Evolutionary conservation across 2,113 vertebrate species (phyloP).

Genomic region (Oriolus oriolus): DNA sequence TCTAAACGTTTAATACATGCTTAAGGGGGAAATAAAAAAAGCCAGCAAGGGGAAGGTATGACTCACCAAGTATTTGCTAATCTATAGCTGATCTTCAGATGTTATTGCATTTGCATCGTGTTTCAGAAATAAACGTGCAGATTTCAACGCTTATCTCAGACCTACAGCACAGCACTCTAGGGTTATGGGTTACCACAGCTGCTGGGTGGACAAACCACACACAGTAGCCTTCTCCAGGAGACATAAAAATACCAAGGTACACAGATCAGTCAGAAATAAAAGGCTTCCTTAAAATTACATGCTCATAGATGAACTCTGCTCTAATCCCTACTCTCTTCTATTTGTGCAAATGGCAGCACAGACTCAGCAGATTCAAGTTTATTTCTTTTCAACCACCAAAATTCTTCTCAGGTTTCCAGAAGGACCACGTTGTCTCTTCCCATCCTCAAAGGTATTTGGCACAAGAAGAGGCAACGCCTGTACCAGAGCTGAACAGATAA

Average conservation of each 20-base stretch:
- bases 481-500: conserved; percentile 10
- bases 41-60: conserved; percentile 21
- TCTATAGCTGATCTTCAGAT: conserved; percentile 31
- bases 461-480: conserved; percentile 8
- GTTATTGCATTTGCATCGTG: background rate
- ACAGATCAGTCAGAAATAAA: background rate
- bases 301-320: background rate
- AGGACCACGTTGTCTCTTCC: background rate
- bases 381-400: background rate
- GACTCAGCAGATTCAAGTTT: background rate
- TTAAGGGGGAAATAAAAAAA: background rate
- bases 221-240: background rate
- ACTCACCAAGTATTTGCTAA: conserved; percentile 40
- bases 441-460: conserved; percentile 23
- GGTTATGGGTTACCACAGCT: background rate
- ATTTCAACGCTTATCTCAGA: conserved; percentile 57
- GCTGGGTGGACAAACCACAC: background rate
- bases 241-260: background rate
- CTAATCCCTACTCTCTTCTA: background rate
- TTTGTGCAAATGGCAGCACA: background rate
- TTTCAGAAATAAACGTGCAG: conserved; percentile 19
- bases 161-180: conserved; percentile 41
- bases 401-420: background rate
- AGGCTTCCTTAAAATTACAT: background rate
- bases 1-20: conserved; percentile 20